These are phyloP conservation scores for Hydrotaea cyrtoneurina DNA, from an alignment of 2,888 invertebrate species.

Conservation along the genomic window DNA sequence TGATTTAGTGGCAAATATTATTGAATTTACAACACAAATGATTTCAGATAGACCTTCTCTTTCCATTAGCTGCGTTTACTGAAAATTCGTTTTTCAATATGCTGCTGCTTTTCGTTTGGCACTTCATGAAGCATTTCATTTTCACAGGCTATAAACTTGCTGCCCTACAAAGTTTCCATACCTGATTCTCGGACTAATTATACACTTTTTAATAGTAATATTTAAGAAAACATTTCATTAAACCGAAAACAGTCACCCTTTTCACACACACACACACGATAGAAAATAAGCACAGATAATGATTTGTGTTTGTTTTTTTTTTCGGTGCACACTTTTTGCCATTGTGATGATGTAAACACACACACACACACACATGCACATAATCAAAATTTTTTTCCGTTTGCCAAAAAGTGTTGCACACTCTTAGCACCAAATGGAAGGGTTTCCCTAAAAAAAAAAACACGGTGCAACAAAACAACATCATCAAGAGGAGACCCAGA, in stretches of 20 bases:
- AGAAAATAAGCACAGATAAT: slow-evolving; percentile 30
- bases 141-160: too few relatives aligned
- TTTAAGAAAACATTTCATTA: too few relatives aligned
- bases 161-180: too few relatives aligned
- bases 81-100: too few relatives aligned
- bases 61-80: too few relatives aligned
- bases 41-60: too few relatives aligned
- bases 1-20: too few relatives aligned
- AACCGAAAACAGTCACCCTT: background rate
- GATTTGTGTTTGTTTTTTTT: slow-evolving; percentile 27
- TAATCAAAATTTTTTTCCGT: slow-evolving; percentile 8
- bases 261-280: background rate
- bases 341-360: slow-evolving; percentile 23
- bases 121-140: too few relatives aligned
- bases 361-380: slow-evolving; percentile 8
- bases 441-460: background rate
- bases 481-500: background rate
- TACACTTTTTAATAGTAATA: too few relatives aligned
- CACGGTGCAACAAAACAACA: background rate
- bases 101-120: too few relatives aligned
- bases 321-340: background rate
- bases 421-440: slow-evolving; percentile 21
- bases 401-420: slow-evolving; percentile 31
- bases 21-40: too few relatives aligned
- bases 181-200: too few relatives aligned